Evolutionary conservation across 2,113 vertebrate species (phyloP).

Genomic region (Anoplopoma fimbria): DNA sequence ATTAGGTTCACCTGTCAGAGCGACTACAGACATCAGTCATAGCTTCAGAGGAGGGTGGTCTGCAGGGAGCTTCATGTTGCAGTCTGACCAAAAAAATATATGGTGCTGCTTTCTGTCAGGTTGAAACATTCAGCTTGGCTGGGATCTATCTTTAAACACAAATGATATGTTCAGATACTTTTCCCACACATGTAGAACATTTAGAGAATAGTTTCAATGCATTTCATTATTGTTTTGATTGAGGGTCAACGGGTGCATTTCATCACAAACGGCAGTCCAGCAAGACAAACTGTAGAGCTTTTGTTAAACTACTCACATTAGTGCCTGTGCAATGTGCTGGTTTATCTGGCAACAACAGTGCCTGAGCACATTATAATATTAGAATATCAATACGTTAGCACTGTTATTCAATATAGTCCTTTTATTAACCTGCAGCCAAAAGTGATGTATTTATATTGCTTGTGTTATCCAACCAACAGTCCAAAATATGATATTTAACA

Average conservation of each 20-base stretch:
- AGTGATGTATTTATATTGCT: neutral
- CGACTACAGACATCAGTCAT: conserved; percentile 58
- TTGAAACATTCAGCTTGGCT: conserved; percentile 35
- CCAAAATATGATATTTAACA: neutral
- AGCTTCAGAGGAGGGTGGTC: conserved; percentile 58
- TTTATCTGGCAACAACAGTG: too few species aligned
- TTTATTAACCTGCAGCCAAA: neutral
- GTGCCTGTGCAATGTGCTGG: too few species aligned
- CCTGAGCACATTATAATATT: too few species aligned
- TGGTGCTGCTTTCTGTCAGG: neutral
- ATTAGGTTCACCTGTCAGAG: conserved; percentile 67
- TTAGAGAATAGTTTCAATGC: neutral
- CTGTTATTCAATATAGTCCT: too few species aligned
- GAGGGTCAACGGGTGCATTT: neutral
- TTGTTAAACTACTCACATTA: too few species aligned
- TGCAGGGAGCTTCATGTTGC: conserved; percentile 40
- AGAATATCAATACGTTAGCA: too few species aligned
- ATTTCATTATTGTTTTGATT: neutral
- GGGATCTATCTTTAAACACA: conserved; percentile 10
- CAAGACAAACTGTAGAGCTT: fast-evolving
- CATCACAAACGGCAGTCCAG: neutral
- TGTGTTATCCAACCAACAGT: neutral
- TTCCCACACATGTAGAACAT: neutral
- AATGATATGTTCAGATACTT: neutral
- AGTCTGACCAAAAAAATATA: neutral